These are phyloP conservation scores for Pogoniulus pusillus DNA, from an alignment of 2,797 vertebrate species.

Conservation along the genomic window DNA sequence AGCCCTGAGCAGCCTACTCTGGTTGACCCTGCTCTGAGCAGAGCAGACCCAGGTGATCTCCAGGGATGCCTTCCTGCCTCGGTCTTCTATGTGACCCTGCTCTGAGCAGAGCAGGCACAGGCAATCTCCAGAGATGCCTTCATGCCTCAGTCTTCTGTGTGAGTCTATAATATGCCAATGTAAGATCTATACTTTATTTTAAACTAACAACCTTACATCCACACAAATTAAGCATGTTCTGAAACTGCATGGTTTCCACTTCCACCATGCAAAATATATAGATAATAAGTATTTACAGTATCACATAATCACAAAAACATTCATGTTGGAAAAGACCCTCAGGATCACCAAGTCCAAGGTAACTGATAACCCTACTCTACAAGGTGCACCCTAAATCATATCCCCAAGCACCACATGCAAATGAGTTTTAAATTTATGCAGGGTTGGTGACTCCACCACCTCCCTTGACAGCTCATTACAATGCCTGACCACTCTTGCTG, in stretches of 20 bases:
- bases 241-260: neutral
- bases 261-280: neutral
- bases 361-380: too few species aligned
- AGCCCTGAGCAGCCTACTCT: neutral
- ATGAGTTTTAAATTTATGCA: too few species aligned
- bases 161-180: neutral
- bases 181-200: neutral
- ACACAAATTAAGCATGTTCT: neutral
- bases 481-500: too few species aligned
- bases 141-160: neutral
- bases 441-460: too few species aligned
- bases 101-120: neutral
- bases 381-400: too few species aligned
- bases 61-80: neutral
- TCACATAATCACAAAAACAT: too few species aligned
- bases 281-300: neutral
- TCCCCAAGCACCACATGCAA: too few species aligned
- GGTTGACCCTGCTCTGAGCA: neutral
- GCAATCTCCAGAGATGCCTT: neutral
- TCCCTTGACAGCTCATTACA: too few species aligned
- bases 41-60: neutral
- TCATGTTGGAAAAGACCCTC: too few species aligned
- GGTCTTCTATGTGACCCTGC: too few species aligned
- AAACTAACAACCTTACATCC: neutral
- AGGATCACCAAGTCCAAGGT: too few species aligned